Evolutionary conservation across 2,797 vertebrate genomes (phyloP).

Genomic region (Coregonus sp.): DNA sequence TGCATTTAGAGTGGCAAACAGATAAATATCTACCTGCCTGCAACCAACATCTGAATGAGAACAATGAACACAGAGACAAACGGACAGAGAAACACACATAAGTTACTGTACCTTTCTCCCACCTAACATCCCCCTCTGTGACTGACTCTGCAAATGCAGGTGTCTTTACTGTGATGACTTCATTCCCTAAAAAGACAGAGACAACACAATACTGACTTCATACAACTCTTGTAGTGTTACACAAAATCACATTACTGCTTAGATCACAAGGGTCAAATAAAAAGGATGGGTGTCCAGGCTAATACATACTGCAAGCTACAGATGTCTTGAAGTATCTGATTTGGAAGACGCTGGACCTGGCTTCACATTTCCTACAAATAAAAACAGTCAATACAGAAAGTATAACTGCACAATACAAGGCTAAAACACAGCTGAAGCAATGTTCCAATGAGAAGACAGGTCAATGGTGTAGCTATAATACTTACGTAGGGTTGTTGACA

Average conservation of each 20-base stretch:
- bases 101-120: slow-evolving; percentile 90
- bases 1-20: neutral
- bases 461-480: slow-evolving; percentile 19
- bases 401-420: neutral
- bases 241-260: neutral
- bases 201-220: neutral
- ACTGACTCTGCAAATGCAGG: slow-evolving; percentile 98
- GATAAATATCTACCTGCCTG: neutral
- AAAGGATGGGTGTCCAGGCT: neutral
- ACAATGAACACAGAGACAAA: neutral
- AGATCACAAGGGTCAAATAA: neutral
- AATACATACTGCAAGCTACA: slow-evolving; percentile 84
- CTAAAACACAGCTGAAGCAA: neutral
- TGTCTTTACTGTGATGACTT: slow-evolving; percentile 92
- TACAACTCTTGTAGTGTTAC: neutral
- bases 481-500: slow-evolving; percentile 68
- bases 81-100: slow-evolving; percentile 8
- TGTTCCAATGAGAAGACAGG: neutral
- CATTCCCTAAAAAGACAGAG: slow-evolving; percentile 80
- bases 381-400: slow-evolving; percentile 3
- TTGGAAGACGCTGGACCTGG: slow-evolving; percentile 79
- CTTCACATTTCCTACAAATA: slow-evolving; percentile 78
- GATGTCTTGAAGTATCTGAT: slow-evolving; percentile 93
- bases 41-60: neutral
- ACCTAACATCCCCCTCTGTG: slow-evolving; percentile 99